Evolutionary conservation across 2,888 invertebrate genomes (phyloP).

Genomic region (Leptogaster cylindrica): DNA sequence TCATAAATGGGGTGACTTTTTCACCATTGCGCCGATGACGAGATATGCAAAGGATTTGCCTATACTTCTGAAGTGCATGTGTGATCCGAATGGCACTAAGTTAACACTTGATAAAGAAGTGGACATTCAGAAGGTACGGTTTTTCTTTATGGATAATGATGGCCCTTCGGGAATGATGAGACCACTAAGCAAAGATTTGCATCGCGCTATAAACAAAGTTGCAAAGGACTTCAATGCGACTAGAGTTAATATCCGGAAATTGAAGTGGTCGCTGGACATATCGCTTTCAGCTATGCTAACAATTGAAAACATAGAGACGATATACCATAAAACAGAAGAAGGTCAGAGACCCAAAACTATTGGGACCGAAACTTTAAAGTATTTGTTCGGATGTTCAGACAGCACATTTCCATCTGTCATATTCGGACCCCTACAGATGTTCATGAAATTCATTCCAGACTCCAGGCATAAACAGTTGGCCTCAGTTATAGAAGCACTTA

Average conservation of each 20-base stretch:
- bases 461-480: constrained; percentile 65
- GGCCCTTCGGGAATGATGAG: constrained; percentile 69
- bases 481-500: constrained; percentile 66
- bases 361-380: constrained; percentile 70
- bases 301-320: constrained; percentile 69
- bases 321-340: constrained; percentile 70
- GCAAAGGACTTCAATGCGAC: constrained; percentile 61
- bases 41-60: constrained; percentile 85
- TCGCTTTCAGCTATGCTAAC: constrained; percentile 67
- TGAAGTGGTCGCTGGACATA: constrained; percentile 71
- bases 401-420: constrained; percentile 66
- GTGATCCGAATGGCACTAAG: constrained; percentile 64
- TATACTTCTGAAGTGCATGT: constrained; percentile 74
- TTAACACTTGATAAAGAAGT: constrained; percentile 64
- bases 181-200: constrained; percentile 58
- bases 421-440: constrained; percentile 68
- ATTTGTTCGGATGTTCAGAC: constrained; percentile 61
- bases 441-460: constrained; percentile 67
- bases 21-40: constrained; percentile 85
- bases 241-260: constrained; percentile 69
- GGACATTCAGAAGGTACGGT: constrained; percentile 68
- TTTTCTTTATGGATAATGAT: constrained; percentile 83
- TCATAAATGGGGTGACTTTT: constrained; percentile 70
- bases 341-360: constrained; percentile 68
- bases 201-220: constrained; percentile 59